Percentiles rank a stretch among this genome's conserved stretches.
phyloP scores from a whole-genome alignment of 2,797 vertebrate genomes.

The Sphaeramia orbicularis region DNA sequence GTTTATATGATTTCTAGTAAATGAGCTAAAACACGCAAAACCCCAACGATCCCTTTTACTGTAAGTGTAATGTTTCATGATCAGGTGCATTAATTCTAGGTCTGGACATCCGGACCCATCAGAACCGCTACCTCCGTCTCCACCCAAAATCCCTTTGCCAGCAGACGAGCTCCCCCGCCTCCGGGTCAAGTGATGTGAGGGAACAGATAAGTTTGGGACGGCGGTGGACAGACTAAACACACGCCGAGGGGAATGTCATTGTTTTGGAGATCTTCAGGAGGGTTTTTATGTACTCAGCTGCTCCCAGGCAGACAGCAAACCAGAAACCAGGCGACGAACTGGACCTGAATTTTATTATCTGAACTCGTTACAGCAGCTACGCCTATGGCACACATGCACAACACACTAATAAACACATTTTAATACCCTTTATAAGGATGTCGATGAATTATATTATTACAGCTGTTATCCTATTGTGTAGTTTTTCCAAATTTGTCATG shows the following conservation, averaged over 20 bases:
- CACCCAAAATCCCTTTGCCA: slow-evolving; percentile 26
- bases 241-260: slow-evolving; percentile 91
- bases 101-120: slow-evolving; percentile 14
- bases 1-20: slow-evolving; percentile 37
- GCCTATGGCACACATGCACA: slow-evolving; percentile 75
- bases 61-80: slow-evolving; percentile 22
- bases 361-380: slow-evolving; percentile 82
- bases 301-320: slow-evolving; percentile 72
- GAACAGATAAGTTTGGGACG: slow-evolving; percentile 89
- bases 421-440: too few species aligned
- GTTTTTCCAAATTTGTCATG: too few species aligned
- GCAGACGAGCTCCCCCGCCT: slow-evolving; percentile 87
- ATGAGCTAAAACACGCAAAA: slow-evolving; percentile 38
- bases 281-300: slow-evolving; percentile 95
- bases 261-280: slow-evolving; percentile 91
- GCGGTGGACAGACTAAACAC: slow-evolving; percentile 95
- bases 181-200: slow-evolving; percentile 91
- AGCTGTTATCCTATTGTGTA: too few species aligned
- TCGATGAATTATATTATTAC: too few species aligned
- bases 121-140: slow-evolving; percentile 1
- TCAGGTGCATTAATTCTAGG: slow-evolving; percentile 25
- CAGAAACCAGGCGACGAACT: too few species aligned
- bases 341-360: too few species aligned
- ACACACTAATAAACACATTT: too few species aligned
- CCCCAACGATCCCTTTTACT: slow-evolving; percentile 35